Base-by-base conservation (phyloP, 2,797 vertebrate genomes). In the Darevskia mixta region DNA sequence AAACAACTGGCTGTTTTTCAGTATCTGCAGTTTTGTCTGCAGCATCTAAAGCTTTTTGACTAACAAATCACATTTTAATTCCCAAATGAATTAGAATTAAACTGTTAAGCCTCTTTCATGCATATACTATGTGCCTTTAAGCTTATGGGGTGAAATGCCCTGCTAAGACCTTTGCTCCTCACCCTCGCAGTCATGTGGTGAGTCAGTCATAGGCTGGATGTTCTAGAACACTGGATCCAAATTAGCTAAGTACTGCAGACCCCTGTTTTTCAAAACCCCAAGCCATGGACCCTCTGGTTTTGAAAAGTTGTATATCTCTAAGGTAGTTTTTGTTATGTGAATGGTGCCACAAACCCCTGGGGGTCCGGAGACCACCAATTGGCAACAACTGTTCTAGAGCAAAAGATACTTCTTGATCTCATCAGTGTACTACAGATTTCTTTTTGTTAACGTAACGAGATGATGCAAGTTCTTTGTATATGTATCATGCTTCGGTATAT, bases 1-100 rank as follows among this genome's bases (percentile, higher is more conserved):
- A 58, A 97, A 94, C 87, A 96, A 91, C 92, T 94, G 93, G 72
- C 79, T 82, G 41, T 20, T 3, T 90, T 38, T 0, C 78, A 88
- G 90, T 79, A 95, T 91, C 79, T 94, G 90, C 89, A 66, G 84
- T 82, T 93, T 87, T 91, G 81, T 94, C 96, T 95, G 95, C 69
- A 94, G 93, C 94, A 92, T 93, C 85, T 92, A 96, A 89, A 91
- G 90, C 90, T 61, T 89, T 94, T 91, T 84, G 88, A 91, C 95
- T 93, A 95, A 96, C 89, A 90, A 95, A 87, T 89, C 91, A 92
- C 61, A 81, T 79, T 85, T 84, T 92, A 92, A 94, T 83, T 94
- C 88, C 85, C 71, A 43, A 93, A 92, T 93, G 93, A 90, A 94
- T 88, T 93, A 91, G 18, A n/a, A 71, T 90, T 90, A 95, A 83